Evolutionary conservation across 2,113 vertebrate genomes (phyloP).

Genomic region (Sitta europaea): DNA sequence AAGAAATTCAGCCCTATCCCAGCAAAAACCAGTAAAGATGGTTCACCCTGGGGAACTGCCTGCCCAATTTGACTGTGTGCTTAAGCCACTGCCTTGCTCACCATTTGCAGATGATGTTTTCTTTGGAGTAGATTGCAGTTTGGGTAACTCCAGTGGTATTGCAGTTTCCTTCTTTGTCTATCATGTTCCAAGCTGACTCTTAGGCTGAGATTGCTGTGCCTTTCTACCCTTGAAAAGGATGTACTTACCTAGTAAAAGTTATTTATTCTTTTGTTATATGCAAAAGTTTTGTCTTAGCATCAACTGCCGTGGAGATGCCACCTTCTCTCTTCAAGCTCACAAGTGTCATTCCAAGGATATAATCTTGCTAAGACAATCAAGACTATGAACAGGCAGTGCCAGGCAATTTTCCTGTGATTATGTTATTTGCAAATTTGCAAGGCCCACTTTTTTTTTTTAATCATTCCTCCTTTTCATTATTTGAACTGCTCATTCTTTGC

Average conservation of each 20-base stretch:
- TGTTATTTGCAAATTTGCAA: not conserved
- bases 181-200: not conserved
- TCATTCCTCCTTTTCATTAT: not conserved
- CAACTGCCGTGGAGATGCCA: not conserved
- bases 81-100: not conserved
- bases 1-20: not conserved
- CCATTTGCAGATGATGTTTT: not conserved
- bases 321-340: not conserved
- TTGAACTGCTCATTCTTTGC: constrained; percentile 14
- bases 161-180: not conserved
- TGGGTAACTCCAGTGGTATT: not conserved
- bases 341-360: not conserved
- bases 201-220: not conserved
- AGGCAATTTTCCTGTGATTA: not conserved
- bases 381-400: not conserved
- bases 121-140: not conserved
- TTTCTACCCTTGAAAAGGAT: not conserved
- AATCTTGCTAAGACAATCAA: not conserved
- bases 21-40: not conserved
- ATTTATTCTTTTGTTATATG: not conserved
- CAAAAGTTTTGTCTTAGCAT: not conserved
- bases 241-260: not conserved
- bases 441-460: not conserved
- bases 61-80: not conserved
- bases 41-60: not conserved